Evolutionary conservation across 2,888 invertebrate species (phyloP), one percentile per base, ranked within the genome.

Genomic region (Rhaphigaster nebulosa): DNA sequence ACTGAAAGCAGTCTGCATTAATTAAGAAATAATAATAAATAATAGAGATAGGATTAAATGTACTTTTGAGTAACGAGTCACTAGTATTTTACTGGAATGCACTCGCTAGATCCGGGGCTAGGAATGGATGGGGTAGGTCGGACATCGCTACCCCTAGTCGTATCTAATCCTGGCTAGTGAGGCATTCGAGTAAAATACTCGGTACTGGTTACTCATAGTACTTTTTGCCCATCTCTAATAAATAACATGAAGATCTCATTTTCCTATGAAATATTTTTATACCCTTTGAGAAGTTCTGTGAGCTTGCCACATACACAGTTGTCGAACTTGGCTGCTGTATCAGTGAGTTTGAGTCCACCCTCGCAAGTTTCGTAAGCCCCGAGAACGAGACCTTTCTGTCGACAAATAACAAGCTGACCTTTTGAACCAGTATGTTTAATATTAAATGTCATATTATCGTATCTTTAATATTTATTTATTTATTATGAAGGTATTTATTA

Each of bases 261-360:
- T 23, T 87, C 2, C 41, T 87, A n/a, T n/a, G 52, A 52, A 52
- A 56, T 29, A 54, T 4, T 93, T 29, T 13, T 18, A 94, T 92
- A 95, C 95, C 94, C 94, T 93, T 95, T 95, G 12, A 95, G 92
- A 90, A 95, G 93, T 91, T 94, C 94, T 87, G 93, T 92, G 54
- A 96, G 92, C 93, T 95, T 95, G 91, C 95, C 95, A 13, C 94
- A 94, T 76, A 94, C 93, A 92, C 94, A 94, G 91, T 95, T 94
- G 92, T 95, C 94, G 87, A 95, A 93, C 93, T 95, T 95, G 91
- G 94, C 93, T 1, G 95, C 95, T 0, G 94, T 93, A 29, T 94
- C 93, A 0, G 95, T 94, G 91, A 95, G 93, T 91, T 94, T 94
- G 56, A 91, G 91, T 2, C 91, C 90, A 10, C 88, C 90, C 20